Conservation (phyloP, 2,113 vertebrate species). For the Montifringilla adamsi region DNA sequence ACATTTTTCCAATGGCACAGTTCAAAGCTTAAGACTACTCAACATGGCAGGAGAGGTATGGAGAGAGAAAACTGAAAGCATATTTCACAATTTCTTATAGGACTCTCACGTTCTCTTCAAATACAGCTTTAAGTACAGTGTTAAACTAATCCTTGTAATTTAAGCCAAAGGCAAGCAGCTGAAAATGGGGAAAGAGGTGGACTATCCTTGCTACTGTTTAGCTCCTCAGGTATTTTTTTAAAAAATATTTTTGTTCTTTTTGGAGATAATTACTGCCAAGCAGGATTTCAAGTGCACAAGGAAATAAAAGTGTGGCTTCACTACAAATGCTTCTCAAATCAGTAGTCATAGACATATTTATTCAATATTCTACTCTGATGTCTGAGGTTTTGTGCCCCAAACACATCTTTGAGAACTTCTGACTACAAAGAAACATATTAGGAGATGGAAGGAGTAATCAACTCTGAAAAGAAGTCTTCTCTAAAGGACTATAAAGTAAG, state of each 20-base stretch:
- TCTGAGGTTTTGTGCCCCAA: neutral
- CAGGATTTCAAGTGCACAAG: neutral
- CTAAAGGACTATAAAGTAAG: neutral
- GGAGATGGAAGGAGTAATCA: neutral
- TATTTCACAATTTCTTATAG: neutral
- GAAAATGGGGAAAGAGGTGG: neutral
- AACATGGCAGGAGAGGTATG: neutral
- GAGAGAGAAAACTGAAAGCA: neutral
- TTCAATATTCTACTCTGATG: neutral
- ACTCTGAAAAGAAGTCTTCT: neutral
- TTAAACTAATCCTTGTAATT: neutral
- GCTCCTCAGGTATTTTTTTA: neutral
- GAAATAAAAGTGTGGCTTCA: neutral
- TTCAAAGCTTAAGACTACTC: neutral
- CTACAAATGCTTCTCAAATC: neutral
- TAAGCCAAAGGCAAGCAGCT: neutral
- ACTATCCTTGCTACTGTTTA: neutral
- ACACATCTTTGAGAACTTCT: neutral
- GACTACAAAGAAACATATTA: neutral
- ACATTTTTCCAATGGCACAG: neutral
- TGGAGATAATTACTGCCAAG: neutral
- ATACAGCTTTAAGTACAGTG: neutral
- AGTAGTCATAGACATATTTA: neutral
- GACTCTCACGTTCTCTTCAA: neutral
- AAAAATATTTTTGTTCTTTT: neutral